phyloP scores from a whole-genome alignment of 2,113 vertebrate species.

The Hippocampus zosterae region DNA sequence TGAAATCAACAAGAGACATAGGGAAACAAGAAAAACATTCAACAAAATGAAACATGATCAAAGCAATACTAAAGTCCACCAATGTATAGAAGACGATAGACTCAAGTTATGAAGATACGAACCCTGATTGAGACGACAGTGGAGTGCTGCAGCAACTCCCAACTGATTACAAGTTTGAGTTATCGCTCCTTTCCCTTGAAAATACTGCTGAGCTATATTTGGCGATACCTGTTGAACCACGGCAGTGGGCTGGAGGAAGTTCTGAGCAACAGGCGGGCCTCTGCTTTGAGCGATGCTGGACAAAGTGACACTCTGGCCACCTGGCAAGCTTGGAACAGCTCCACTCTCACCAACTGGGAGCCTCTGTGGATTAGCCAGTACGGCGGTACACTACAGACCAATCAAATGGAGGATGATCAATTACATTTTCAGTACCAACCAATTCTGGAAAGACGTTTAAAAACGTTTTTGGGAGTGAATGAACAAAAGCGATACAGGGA shows the following conservation, averaged over 20 bases:
- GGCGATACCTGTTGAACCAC: conserved; percentile 73
- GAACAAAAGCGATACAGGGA: neutral
- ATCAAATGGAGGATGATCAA: conserved; percentile 22
- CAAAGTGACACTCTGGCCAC: conserved; percentile 65
- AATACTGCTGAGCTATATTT: conserved; percentile 69
- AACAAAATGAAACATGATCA: no score
- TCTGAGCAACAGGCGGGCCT: conserved; percentile 64
- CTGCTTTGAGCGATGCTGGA: conserved; percentile 62
- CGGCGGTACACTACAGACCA: conserved; percentile 47
- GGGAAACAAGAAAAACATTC: no score
- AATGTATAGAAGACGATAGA: no score
- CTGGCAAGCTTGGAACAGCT: conserved; percentile 59
- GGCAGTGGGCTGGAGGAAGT: conserved; percentile 64
- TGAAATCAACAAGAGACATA: no score
- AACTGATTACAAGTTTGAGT: conserved; percentile 16
- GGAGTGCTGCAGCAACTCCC: neutral
- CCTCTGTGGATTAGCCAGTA: conserved; percentile 59
- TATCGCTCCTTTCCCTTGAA: conserved; percentile 67
- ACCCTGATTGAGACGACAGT: no score
- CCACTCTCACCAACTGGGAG: conserved; percentile 65
- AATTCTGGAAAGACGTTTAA: no score
- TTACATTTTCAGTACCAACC: neutral
- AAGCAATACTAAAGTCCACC: no score
- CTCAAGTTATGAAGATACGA: no score
- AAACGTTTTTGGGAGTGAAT: no score